Evolutionary conservation across 2,888 invertebrate species (phyloP).

Genomic region (Alloplasta piceator): DNA sequence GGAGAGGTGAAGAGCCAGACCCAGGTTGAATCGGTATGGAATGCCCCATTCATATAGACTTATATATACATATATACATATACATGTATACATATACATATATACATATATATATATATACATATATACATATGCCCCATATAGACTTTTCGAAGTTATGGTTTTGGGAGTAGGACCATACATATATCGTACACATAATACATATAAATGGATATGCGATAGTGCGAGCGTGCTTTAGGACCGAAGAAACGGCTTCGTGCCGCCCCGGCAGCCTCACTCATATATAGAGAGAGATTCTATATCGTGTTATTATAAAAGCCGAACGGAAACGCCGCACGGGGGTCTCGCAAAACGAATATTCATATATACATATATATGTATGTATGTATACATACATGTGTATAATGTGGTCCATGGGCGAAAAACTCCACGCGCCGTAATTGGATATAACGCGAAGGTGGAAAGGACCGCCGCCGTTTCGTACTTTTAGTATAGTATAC

Average conservation of each 20-base stretch:
- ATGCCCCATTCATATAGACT: not conserved
- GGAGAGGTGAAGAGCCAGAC: too few species aligned
- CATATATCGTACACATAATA: not conserved
- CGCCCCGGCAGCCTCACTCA: conserved; percentile 40
- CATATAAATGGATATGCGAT: conserved; percentile 44
- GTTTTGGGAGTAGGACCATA: conserved; percentile 45
- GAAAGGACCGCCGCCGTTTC: conserved; percentile 45
- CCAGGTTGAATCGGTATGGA: too few species aligned
- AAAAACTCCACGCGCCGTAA: conserved; percentile 70
- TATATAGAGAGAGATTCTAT: conserved; percentile 51
- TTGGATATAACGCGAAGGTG: conserved; percentile 65
- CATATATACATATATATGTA: conserved; percentile 19
- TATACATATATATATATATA: conserved; percentile 14
- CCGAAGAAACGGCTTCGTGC: conserved; percentile 56
- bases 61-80: conserved; percentile 12
- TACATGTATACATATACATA: conserved; percentile 14
- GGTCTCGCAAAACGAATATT: conserved; percentile 43
- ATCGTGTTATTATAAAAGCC: conserved; percentile 69
- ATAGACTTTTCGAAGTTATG: conserved; percentile 43
- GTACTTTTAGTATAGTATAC: conserved; percentile 32
- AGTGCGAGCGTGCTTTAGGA: conserved; percentile 57
- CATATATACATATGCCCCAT: conserved; percentile 16
- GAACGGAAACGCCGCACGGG: conserved; percentile 65
- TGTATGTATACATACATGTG: conserved; percentile 19
- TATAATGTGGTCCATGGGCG: conserved; percentile 56